Conservation (phyloP, 1,140 invertebrate species). For the Capitella teleta region DNA sequence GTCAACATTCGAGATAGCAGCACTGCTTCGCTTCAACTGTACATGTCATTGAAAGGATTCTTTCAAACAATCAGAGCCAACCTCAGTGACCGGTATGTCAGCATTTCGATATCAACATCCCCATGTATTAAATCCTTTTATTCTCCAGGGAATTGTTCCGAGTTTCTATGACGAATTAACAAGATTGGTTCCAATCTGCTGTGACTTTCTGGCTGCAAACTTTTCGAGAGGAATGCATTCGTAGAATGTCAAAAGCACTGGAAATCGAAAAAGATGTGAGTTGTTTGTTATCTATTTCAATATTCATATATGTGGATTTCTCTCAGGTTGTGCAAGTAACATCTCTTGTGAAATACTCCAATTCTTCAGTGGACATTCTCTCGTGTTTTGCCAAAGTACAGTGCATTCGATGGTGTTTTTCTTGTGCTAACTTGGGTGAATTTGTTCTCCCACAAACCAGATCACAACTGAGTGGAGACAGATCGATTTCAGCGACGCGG, state of each 20-base stretch:
- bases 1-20: slow-evolving; percentile 27
- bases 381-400: slow-evolving; percentile 75
- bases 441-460: slow-evolving; percentile 23
- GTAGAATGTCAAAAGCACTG: slow-evolving; percentile 73
- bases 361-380: slow-evolving; percentile 80
- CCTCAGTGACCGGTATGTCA: slow-evolving; percentile 12
- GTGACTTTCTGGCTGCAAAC: slow-evolving; percentile 74
- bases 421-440: not conserved
- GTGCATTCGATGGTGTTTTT: not conserved
- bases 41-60: slow-evolving; percentile 22
- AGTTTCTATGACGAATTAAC: slow-evolving; percentile 56
- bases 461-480: slow-evolving; percentile 88
- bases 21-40: slow-evolving; percentile 20
- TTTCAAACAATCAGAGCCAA: slow-evolving; percentile 20
- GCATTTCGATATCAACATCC: not conserved
- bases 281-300: slow-evolving; percentile 47
- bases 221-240: slow-evolving; percentile 71
- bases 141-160: slow-evolving; percentile 52
- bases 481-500: slow-evolving; percentile 74
- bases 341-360: slow-evolving; percentile 74
- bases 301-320: slow-evolving; percentile 7
- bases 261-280: slow-evolving; percentile 61
- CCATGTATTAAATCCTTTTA: slow-evolving; percentile 1
- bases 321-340: slow-evolving; percentile 50
- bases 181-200: slow-evolving; percentile 74